A percentile compares a stretch with the other conserved stretches of the same genome.
These are phyloP conservation scores for Clarias magur DNA, from an alignment of 2,113 vertebrate species.

Conservation along the genomic window DNA sequence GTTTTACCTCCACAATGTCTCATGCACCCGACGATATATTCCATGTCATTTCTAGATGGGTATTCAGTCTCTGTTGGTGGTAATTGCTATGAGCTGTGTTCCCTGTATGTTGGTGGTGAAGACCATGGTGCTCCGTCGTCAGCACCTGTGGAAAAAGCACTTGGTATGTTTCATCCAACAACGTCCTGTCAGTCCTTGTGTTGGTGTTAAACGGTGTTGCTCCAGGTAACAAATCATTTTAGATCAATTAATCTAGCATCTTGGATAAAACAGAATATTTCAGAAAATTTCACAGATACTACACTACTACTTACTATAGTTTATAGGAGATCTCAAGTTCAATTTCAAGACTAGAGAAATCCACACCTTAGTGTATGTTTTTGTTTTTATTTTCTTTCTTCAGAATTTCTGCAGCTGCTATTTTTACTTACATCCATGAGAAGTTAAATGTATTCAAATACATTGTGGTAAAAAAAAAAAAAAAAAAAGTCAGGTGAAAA, in stretches of 20 bases:
- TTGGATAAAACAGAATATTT: background rate
- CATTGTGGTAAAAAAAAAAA: too few relatives aligned
- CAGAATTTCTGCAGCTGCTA: background rate
- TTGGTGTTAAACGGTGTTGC: background rate
- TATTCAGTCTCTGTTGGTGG: conserved; percentile 90
- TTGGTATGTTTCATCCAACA: conserved; percentile 80
- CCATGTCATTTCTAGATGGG: conserved; percentile 75
- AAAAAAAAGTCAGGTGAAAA: background rate
- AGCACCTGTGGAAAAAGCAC: conserved; percentile 88
- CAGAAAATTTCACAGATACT: background rate
- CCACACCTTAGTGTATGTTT: background rate
- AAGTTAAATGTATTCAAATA: background rate
- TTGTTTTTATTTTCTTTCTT: background rate
- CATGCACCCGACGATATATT: background rate
- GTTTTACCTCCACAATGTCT: background rate
- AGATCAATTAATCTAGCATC: background rate
- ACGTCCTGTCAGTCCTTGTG: background rate
- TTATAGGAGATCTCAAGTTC: background rate
- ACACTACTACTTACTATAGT: background rate
- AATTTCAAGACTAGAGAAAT: background rate
- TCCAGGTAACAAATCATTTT: background rate
- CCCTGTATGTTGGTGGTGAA: conserved; percentile 96
- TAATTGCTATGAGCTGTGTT: conserved; percentile 91
- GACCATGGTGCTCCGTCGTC: conserved; percentile 89
- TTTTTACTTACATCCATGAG: background rate